A percentile compares a stretch with the other conserved stretches of the same genome.
These are phyloP conservation scores for Mastomys natalensis DNA, from an alignment of 2,113 vertebrate species.

Conservation along the genomic window DNA sequence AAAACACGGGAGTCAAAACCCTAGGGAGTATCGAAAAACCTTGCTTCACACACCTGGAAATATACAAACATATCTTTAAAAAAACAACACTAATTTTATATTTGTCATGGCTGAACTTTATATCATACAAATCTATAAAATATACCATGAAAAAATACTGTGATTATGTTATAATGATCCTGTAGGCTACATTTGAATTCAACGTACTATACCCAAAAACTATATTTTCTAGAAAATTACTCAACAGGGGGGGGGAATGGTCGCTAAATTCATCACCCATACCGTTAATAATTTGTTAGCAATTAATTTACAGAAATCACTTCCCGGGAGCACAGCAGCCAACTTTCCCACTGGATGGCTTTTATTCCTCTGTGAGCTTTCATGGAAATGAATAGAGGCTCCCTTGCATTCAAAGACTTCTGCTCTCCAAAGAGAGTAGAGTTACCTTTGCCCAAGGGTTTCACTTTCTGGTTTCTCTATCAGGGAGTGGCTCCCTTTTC, in stretches of 20 bases:
- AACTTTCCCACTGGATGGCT: constrained; percentile 51
- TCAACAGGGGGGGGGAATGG: background rate
- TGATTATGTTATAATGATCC: background rate
- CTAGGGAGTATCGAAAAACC: constrained; percentile 9
- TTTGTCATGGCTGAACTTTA: constrained; percentile 5
- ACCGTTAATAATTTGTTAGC: constrained; percentile 46
- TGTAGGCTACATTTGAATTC: background rate
- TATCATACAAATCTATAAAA: background rate
- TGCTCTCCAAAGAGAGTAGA: constrained; percentile 73
- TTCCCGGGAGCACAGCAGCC: background rate
- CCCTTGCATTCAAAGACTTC: constrained; percentile 66
- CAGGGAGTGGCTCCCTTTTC: constrained; percentile 72
- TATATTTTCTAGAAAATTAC: constrained; percentile 51
- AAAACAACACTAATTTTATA: background rate
- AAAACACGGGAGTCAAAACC: background rate
- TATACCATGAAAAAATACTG: background rate
- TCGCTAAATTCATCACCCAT: background rate
- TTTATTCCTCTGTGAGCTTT: constrained; percentile 55
- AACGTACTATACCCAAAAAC: constrained; percentile 6
- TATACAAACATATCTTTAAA: constrained; percentile 9
- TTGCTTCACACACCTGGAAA: background rate
- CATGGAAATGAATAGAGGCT: constrained; percentile 52
- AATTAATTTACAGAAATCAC: constrained; percentile 59
- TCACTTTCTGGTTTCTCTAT: constrained; percentile 64
- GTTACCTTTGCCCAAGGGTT: constrained; percentile 66